A percentile compares a stretch with the other conserved stretches of the same genome.
Evolutionary conservation across 2,797 vertebrate genomes (phyloP).

Genomic region (Amblyopsis hoosieri): DNA sequence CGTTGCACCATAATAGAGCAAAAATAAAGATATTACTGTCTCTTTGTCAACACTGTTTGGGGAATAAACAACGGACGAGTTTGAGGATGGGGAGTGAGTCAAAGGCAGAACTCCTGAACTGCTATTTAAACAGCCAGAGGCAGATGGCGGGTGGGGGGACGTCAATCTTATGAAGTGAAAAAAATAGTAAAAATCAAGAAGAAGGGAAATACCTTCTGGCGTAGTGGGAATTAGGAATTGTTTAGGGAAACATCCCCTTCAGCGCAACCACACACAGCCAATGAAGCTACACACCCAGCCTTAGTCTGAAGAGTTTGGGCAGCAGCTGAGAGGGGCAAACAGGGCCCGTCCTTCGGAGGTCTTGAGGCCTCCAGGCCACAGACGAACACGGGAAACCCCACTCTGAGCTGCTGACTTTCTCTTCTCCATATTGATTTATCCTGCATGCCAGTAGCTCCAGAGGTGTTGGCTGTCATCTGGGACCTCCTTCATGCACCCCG

Average conservation of each 20-base stretch:
- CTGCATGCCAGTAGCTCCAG: constrained; percentile 70
- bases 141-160: constrained; percentile 53
- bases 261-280: constrained; percentile 76
- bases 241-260: constrained; percentile 65
- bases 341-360: constrained; percentile 73
- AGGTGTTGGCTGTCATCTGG: constrained; percentile 73
- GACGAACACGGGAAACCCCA: constrained; percentile 71
- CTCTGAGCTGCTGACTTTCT: constrained; percentile 58
- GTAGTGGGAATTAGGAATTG: constrained; percentile 56
- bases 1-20: constrained; percentile 45
- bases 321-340: constrained; percentile 63
- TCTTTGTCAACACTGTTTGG: constrained; percentile 69
- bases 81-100: constrained; percentile 60
- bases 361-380: constrained; percentile 68
- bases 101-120: constrained; percentile 64
- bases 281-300: constrained; percentile 55
- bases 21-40: constrained; percentile 66
- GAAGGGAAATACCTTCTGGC: constrained; percentile 66
- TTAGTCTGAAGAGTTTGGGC: constrained; percentile 53
- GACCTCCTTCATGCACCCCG: constrained; percentile 69
- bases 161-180: constrained; percentile 67
- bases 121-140: constrained; percentile 62
- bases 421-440: constrained; percentile 79
- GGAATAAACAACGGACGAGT: constrained; percentile 58
- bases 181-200: constrained; percentile 49